Base-by-base conservation (phyloP, 1,140 invertebrate genomes). In the Aphelinus certus region DNA sequence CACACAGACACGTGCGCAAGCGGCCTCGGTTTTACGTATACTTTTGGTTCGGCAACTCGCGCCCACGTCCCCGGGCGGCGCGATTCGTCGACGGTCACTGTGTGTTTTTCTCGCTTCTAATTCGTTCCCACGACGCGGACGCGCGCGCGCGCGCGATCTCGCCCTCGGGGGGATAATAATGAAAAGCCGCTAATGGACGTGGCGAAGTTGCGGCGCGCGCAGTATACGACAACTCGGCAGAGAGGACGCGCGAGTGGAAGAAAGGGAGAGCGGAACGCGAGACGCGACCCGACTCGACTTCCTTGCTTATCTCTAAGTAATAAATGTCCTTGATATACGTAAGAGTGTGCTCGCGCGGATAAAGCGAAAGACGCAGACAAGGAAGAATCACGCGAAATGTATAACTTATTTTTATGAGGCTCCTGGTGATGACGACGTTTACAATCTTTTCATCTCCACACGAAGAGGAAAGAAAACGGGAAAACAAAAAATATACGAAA, bases 241-340 rank as follows among this genome's bases (percentile, higher is more conserved):
- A 71, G 60, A 62, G 58, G 51, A 48, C 55, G 72, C 45, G 7
- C 2, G 65, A 67, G 43, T 56, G 70, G 55, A 63, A 78, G 51
- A 75, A 48, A 56, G 42, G 51, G 26, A 60, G 60, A 75, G 67
- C 56, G 53, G 56, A 75, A 62, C 58, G 48, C 77, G 64, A 76
- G 75, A 58, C 26, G 62, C 42, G 7, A 71, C 66, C 49, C 46
- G 2, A 42, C 62, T 51, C 5, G 68, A 71, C 62, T 75, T 43
- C 68, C 70, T 71, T 75, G 67, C 65, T 75, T 71, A 75, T 75
- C 73, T 71, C 56, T 75, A 75, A 55, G 64, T 69, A 77, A 49
- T 77, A 73, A 73, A 73, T 73, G 71, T 77, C 67, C 72, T 77
- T 76, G 73, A 76, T 76, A 76, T 73, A 76, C 71, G 76, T 78